Conservation (phyloP, 1,140 invertebrate genomes). For the Vollenhovia emeryi region DNA sequence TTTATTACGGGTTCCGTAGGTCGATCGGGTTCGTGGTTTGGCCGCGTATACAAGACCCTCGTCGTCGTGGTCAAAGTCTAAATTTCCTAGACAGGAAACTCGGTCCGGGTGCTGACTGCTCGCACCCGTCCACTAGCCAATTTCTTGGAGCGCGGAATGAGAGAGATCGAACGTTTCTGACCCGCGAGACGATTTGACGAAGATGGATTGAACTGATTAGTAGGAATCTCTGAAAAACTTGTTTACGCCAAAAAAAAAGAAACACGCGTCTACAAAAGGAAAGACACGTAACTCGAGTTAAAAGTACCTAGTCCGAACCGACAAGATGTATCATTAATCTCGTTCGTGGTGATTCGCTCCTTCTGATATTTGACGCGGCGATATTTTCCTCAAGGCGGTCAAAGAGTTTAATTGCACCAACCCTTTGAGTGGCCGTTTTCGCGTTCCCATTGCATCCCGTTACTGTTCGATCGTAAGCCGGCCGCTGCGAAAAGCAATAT, state of each 20-base stretch:
- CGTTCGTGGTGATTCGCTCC: not conserved
- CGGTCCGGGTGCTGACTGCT: not conserved
- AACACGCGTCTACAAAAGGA: not conserved
- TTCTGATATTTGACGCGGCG: not conserved
- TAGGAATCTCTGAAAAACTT: not conserved
- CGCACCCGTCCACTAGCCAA: not conserved
- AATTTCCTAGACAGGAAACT: not conserved
- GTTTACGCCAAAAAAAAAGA: not conserved
- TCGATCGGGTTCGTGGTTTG: conserved; percentile 9
- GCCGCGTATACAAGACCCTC: conserved; percentile 28
- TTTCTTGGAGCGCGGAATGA: not conserved
- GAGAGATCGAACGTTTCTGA: not conserved
- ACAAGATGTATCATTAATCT: not conserved
- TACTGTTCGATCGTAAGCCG: not conserved
- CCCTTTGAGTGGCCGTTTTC: no score
- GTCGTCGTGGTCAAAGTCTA: conserved; percentile 23
- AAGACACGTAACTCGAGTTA: not conserved
- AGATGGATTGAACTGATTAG: not conserved
- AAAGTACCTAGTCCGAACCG: not conserved
- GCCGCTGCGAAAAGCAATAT: not conserved
- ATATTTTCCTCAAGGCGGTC: not conserved
- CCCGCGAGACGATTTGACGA: not conserved
- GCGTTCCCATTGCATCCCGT: not conserved
- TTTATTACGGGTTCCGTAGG: conserved; percentile 32
- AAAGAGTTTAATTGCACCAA: conserved; percentile 14